These are phyloP conservation scores for Ormyrus rosae DNA, from an alignment of 2,888 invertebrate genomes.

Conservation along the genomic window DNA sequence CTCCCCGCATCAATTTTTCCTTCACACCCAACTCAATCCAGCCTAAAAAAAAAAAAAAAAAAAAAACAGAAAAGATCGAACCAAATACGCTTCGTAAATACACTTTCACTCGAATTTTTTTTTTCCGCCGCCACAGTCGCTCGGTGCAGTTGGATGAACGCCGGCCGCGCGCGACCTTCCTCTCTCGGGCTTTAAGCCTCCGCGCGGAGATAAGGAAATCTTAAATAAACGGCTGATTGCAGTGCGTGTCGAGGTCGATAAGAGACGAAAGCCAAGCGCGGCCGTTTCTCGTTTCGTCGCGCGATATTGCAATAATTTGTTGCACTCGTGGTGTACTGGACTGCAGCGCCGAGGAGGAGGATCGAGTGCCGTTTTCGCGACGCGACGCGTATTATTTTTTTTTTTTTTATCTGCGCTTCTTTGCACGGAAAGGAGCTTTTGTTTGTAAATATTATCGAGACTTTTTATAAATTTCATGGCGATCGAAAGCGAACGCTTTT, in stretches of 20 bases:
- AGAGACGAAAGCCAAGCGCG: background rate
- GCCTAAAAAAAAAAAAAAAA: too few relatives aligned
- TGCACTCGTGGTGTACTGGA: background rate
- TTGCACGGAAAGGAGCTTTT: too few relatives aligned
- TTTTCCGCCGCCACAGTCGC: background rate
- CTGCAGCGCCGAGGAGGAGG: background rate
- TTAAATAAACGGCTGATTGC: slow-evolving; percentile 32
- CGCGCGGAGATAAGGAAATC: slow-evolving; percentile 26
- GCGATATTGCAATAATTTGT: background rate
- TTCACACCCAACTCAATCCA: too few relatives aligned
- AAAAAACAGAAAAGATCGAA: too few relatives aligned
- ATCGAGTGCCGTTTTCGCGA: background rate
- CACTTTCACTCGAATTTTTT: too few relatives aligned
- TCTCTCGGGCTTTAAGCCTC: slow-evolving; percentile 8
- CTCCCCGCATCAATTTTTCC: too few relatives aligned
- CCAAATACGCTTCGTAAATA: too few relatives aligned
- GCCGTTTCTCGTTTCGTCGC: slow-evolving; percentile 22
- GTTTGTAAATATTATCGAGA: too few relatives aligned
- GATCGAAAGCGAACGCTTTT: too few relatives aligned
- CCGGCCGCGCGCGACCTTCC: slow-evolving; percentile 17
- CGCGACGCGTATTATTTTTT: background rate
- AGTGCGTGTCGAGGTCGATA: slow-evolving; percentile 26
- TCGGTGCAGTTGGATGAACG: slow-evolving; percentile 22
- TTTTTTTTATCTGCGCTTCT: background rate
- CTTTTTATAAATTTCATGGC: too few relatives aligned